Conservation (phyloP, 2,888 invertebrate genomes). For the Dorcus hopei region DNA sequence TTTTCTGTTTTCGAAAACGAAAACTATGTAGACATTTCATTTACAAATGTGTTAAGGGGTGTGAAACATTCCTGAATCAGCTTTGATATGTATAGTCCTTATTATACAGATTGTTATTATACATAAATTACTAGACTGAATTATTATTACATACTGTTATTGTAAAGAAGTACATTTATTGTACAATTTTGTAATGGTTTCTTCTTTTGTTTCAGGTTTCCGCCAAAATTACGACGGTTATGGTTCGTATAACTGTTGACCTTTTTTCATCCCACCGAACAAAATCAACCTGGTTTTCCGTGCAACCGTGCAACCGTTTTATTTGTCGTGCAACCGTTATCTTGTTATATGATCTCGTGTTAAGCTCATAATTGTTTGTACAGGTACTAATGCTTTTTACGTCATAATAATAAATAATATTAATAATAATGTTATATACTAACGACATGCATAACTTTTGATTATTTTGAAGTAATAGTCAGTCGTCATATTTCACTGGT, state of each 20-base stretch:
- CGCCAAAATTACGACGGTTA: conserved; percentile 1
- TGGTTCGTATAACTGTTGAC: conserved; percentile 8
- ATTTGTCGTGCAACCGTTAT: conserved; percentile 18
- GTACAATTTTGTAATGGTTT: neutral
- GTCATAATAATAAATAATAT: conserved; percentile 19
- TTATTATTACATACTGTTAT: too few species aligned
- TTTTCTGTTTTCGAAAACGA: too few species aligned
- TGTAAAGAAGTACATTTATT: too few species aligned
- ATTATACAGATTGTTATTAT: too few species aligned
- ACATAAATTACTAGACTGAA: too few species aligned
- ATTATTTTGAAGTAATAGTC: conserved; percentile 22
- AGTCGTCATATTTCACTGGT: conserved; percentile 23
- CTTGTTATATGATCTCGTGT: conserved; percentile 46
- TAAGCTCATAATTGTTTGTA: conserved; percentile 50
- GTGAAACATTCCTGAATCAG: too few species aligned
- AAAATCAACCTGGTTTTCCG: conserved; percentile 5
- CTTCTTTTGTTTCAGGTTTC: conserved; percentile 8
- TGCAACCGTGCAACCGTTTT: conserved; percentile 9
- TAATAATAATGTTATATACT: neutral
- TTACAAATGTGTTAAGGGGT: too few species aligned
- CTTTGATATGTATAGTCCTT: too few species aligned
- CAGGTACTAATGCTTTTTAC: conserved; percentile 30
- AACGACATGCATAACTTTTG: conserved; percentile 14
- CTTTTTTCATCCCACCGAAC: neutral
- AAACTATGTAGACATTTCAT: too few species aligned